These are phyloP conservation scores for Mirounga angustirostris DNA, from an alignment of 2,113 vertebrate species.

Conservation along the genomic window DNA sequence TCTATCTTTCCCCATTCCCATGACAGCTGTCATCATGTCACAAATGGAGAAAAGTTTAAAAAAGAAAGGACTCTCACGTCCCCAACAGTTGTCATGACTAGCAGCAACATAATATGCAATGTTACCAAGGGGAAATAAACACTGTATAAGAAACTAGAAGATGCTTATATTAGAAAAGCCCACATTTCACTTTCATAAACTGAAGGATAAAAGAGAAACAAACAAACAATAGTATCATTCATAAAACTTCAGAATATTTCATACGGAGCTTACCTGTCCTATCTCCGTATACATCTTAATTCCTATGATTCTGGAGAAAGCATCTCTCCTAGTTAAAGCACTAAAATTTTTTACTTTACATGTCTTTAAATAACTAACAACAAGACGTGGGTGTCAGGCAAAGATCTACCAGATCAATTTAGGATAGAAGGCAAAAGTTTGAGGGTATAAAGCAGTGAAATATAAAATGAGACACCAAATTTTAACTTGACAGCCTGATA, in stretches of 20 bases:
- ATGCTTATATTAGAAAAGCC: neutral
- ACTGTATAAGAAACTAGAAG: neutral
- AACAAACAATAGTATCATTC: neutral
- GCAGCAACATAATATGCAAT: neutral
- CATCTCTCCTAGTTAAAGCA: neutral
- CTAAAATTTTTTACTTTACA: neutral
- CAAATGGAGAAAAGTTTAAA: neutral
- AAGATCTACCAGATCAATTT: neutral
- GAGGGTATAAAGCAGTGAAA: too few relatives aligned
- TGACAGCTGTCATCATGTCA: constrained; percentile 62
- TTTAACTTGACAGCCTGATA: neutral
- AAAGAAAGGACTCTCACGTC: neutral
- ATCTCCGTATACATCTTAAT: neutral
- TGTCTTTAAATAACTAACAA: neutral
- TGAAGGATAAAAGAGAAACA: neutral
- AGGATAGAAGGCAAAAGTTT: neutral
- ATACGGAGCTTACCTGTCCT: neutral
- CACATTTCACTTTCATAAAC: neutral
- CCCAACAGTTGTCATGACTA: constrained; percentile 42
- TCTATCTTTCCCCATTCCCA: constrained; percentile 49
- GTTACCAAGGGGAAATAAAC: neutral
- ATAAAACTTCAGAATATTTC: neutral
- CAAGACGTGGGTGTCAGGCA: neutral
- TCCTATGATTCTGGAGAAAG: neutral
- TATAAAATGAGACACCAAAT: neutral